Base-by-base conservation (phyloP, 2,888 invertebrate genomes). In the Cephus rjabovi region DNA sequence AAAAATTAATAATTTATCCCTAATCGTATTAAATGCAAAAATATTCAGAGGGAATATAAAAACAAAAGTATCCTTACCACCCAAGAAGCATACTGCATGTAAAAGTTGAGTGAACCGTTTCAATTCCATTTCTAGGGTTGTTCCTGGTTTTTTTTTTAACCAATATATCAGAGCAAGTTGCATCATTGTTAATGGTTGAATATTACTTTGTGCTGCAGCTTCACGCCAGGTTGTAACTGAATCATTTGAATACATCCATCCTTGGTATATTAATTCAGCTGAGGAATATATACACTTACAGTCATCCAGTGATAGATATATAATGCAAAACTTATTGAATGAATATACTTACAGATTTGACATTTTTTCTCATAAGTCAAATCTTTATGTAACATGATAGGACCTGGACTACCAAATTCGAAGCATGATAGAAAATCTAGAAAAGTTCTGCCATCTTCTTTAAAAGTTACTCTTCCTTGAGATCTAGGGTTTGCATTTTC, bases 111-210 rank as follows among this genome's bases (percentile, higher is more conserved):
- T 94, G 79, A 96, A 94, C 83, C 94, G 94, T 80, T 95, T 94
- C 92, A 97, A 95, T 84, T 96, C 94, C 69, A 93, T 92, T 85
- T 92, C 92, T 69, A 94, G 90, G 90, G 86, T 93, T 87, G 86
- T 92, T 86, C 88, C 93, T 87, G 86, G 82, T 83, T 88, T 86
- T 88, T 92, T 89, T 86, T 95, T 94, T 84, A 96, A 93, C 94
- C 97, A 95, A 87, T 95, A 96, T 84, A 93, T 92, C 76, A 97
- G 93, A n/a, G 95, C 91, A 79, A 96, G 92, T 83, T 94, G 94
- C 82, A 97, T 93, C 37, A 97, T 92, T 87, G 95, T 95, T 85
- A 94, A 94, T 69, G 95, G 93, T 83, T 93, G 87, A 89, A 95
- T 92, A 89, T 92, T 86, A 91, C 94, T 92, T 89, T 92, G 85